Conservation (phyloP, 2,113 vertebrate genomes). For the Helogale parvula region DNA sequence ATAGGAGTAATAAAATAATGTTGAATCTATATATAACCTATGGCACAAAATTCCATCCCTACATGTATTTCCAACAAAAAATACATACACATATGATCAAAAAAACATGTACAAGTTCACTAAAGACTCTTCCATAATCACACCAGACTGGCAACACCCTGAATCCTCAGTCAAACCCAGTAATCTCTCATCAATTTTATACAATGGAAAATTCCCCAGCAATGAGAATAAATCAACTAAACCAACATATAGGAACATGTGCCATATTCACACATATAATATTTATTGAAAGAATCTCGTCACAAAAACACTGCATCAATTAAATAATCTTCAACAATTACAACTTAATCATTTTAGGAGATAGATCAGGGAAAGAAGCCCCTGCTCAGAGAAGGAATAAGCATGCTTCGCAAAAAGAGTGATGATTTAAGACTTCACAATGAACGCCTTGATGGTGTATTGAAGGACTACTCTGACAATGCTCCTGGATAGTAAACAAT, state of each 20-base stretch:
- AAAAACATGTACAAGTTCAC: not conserved
- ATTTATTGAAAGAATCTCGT: not conserved
- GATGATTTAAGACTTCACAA: slow-evolving; percentile 99
- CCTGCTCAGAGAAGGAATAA: slow-evolving; percentile 96
- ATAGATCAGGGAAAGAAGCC: slow-evolving; percentile 27
- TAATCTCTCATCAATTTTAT: not conserved
- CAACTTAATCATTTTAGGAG: not conserved
- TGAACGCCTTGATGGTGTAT: slow-evolving; percentile 95
- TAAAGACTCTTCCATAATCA: not conserved
- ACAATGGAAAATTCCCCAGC: not conserved
- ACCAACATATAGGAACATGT: not conserved
- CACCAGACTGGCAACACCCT: not conserved
- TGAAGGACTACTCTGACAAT: slow-evolving; percentile 98
- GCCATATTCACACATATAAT: not conserved
- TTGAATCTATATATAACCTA: not conserved
- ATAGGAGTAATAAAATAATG: no score
- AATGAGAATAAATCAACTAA: not conserved
- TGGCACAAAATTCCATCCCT: not conserved
- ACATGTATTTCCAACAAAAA: not conserved
- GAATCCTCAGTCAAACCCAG: not conserved
- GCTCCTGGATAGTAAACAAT: slow-evolving; percentile 88
- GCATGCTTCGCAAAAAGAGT: slow-evolving; percentile 93
- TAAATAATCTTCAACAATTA: not conserved
- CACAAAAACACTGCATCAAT: not conserved
- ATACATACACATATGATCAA: not conserved